Evolutionary conservation across 2,113 vertebrate genomes (phyloP).

Genomic region (Polypterus bichir): DNA sequence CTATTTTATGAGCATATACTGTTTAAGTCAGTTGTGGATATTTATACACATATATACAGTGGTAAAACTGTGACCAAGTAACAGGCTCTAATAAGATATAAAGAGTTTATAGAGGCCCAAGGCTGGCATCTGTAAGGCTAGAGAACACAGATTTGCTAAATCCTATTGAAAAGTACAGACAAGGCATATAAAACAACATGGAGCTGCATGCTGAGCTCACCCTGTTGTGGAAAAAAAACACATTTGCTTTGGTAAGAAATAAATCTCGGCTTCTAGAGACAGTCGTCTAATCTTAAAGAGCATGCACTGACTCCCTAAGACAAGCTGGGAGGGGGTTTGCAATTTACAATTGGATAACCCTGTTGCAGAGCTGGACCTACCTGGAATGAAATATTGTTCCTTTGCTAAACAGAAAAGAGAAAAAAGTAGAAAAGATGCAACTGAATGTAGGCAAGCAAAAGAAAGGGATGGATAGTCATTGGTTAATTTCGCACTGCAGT

Average conservation of each 20-base stretch:
- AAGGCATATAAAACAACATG: conserved; percentile 10
- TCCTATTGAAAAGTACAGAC: neutral
- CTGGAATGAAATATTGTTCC: conserved; percentile 99
- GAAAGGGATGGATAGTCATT: conserved; percentile 38
- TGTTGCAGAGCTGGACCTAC: conserved; percentile 70
- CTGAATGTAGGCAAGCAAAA: conserved; percentile 62
- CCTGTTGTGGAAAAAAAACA: conserved; percentile 27
- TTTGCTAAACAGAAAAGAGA: conserved; percentile 80
- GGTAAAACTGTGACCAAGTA: no score
- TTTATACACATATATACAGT: no score
- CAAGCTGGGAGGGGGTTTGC: conserved; percentile 24
- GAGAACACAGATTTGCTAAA: neutral
- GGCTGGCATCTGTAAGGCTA: conserved; percentile 1
- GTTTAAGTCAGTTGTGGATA: no score
- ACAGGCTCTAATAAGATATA: no score
- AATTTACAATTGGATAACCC: conserved; percentile 44
- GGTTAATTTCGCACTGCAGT: conserved; percentile 6
- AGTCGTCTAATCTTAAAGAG: conserved; percentile 28
- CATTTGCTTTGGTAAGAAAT: conserved; percentile 29
- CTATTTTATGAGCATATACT: no score
- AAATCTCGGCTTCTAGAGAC: conserved; percentile 20
- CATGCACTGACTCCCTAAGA: conserved; percentile 50
- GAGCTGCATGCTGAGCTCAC: conserved; percentile 58
- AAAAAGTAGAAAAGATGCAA: conserved; percentile 65
- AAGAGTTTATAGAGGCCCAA: neutral